Conservation (phyloP, 2,113 vertebrate species). For the Cyprinodon variegatus region DNA sequence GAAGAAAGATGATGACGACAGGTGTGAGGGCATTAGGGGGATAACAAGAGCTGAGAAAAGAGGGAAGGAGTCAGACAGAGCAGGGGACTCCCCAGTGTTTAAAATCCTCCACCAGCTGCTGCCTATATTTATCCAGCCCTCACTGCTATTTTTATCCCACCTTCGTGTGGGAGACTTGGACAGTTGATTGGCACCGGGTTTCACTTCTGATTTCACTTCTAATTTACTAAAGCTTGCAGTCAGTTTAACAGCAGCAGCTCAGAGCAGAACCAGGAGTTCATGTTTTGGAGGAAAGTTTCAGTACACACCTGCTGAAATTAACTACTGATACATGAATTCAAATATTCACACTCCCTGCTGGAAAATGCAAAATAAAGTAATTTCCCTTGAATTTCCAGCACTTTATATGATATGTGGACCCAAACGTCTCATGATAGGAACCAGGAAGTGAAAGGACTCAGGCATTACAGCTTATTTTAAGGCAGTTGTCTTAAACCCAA, state of each 20-base stretch:
- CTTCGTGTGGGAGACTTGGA: conserved; percentile 11
- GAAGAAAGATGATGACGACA: not conserved
- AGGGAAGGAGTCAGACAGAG: conserved; percentile 1
- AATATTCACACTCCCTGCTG: not conserved
- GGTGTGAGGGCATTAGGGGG: not conserved
- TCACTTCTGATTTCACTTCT: not conserved
- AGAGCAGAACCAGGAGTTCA: not conserved
- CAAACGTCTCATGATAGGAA: no score
- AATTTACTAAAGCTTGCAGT: not conserved
- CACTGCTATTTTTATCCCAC: conserved; percentile 42
- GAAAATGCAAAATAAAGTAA: no score
- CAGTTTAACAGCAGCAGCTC: not conserved
- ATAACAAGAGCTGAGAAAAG: not conserved
- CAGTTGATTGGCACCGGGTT: not conserved
- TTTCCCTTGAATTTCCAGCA: no score
- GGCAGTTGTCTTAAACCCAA: no score
- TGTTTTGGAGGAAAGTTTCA: not conserved
- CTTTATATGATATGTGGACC: no score
- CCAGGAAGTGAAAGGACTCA: no score
- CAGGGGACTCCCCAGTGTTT: conserved; percentile 50
- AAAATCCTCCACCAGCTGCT: conserved; percentile 57
- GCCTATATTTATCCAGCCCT: conserved; percentile 42
- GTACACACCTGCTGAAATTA: not conserved
- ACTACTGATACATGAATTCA: no score
- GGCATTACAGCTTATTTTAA: no score